Conservation (phyloP, 1,140 invertebrate species). For the Thaumatotibia leucotreta region DNA sequence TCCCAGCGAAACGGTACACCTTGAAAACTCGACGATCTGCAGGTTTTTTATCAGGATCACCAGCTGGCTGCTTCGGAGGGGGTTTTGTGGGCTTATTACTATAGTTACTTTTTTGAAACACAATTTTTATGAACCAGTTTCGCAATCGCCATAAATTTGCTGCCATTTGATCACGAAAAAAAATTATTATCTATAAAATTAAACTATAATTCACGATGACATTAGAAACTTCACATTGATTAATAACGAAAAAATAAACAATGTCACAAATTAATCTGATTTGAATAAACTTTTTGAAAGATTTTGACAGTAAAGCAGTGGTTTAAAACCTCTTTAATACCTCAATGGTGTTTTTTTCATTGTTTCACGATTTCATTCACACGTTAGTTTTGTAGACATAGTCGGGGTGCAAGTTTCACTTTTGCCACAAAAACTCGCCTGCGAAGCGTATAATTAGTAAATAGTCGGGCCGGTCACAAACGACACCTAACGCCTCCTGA, state of each 20-base stretch:
- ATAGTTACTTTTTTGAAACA: not conserved
- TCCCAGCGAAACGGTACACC: conserved; percentile 56
- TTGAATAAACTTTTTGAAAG: not conserved
- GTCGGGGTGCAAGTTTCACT: conserved; percentile 1
- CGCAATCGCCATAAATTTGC: not conserved
- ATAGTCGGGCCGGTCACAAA: conserved; percentile 43
- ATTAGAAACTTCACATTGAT: not conserved
- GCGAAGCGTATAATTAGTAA: conserved; percentile 61
- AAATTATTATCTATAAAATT: not conserved
- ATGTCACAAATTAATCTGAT: not conserved
- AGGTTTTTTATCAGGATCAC: not conserved
- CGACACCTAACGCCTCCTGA: conserved; percentile 48
- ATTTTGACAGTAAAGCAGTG: not conserved
- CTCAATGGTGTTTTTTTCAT: not conserved
- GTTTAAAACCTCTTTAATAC: not conserved
- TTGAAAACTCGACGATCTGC: conserved; percentile 45
- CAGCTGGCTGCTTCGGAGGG: conserved; percentile 78
- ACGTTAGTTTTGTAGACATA: not conserved
- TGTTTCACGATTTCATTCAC: not conserved
- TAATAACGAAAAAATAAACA: not conserved
- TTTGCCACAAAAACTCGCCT: not conserved
- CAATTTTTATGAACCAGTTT: not conserved
- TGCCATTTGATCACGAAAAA: not conserved
- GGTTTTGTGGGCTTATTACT: not conserved
- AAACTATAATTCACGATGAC: not conserved